Base-by-base conservation (phyloP, 2,888 invertebrate species). In the Acrocera orbiculus region DNA sequence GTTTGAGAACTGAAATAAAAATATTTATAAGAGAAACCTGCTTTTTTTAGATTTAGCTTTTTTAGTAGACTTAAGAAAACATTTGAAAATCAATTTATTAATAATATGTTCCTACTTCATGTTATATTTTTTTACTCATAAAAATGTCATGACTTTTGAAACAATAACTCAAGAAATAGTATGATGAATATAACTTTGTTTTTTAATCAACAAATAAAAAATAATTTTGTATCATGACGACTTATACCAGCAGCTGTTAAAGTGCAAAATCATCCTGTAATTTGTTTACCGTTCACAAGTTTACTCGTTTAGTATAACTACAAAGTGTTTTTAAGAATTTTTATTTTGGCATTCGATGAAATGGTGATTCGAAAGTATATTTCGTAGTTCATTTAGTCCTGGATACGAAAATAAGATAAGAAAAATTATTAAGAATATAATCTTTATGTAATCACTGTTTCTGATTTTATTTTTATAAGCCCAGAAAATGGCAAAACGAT, bases 241-340 rank as follows among this genome's bases (percentile, higher is more conserved):
- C 32, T 32, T 32, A 32, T 25, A 32, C 25, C 30, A 30, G 30
- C 11, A 30, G 20, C 30, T 13, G 22, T 30, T 30, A 14, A 20
- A 22, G 22, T 30, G 22, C 22, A 22, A 30, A 6, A 22, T 9
- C 7, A 30, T 30, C 29, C 29, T 29, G 30, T 7, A 20, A 14
- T 31, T 24, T 23, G 31, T 16, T 15, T 24, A 30, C 20, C 22
- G 15, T 24, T 16, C 14, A 32, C 17, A 25, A 32, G 17, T 32
- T 31, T 31, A 32, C 32, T 32, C 25, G 16, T 32, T 31, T 30
- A 22, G 30, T 30, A 30, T 30, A 30, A 30, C 30, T 30, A 20
- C 30, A 30, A 13, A 9, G 20, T 16, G 16, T 29, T 29, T 29
- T 5, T 29, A 17, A 29, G 29, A 29, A 16, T 4, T 29, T 22